Evolutionary conservation across 2,888 invertebrate genomes (phyloP).

Genomic region (Drosophila neotestacea): DNA sequence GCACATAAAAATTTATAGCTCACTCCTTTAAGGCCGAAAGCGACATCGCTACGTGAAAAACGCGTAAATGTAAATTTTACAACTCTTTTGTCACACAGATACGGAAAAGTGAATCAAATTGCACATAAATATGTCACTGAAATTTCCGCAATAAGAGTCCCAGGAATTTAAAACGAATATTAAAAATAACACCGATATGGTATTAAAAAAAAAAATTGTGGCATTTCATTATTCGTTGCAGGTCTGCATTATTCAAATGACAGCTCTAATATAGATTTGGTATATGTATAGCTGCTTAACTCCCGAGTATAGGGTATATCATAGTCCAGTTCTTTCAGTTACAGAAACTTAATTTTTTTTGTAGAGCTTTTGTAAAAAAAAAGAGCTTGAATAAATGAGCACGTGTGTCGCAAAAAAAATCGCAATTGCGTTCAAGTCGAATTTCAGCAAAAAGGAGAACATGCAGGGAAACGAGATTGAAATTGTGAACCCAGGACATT

Average conservation of each 20-base stretch:
- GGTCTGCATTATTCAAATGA: not conserved
- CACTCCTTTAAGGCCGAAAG: constrained; percentile 21
- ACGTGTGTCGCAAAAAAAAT: constrained; percentile 17
- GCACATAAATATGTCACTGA: constrained; percentile 57
- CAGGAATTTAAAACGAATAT: constrained; percentile 1
- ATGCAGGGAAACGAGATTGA: constrained; percentile 15
- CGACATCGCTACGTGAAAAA: constrained; percentile 32
- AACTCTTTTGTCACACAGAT: constrained; percentile 36
- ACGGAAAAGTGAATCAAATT: constrained; percentile 43
- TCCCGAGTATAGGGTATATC: not conserved
- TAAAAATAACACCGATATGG: not conserved
- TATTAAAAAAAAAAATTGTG: not conserved
- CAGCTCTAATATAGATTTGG: not conserved
- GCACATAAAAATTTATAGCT: constrained; percentile 24
- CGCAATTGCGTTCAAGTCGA: constrained; percentile 47
- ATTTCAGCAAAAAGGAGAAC: constrained; percentile 30
- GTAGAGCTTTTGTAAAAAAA: not conserved
- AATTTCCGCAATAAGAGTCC: constrained; percentile 52
- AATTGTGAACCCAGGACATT: constrained; percentile 17
- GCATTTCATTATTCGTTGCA: not conserved
- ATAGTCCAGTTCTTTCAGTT: not conserved
- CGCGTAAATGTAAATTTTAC: constrained; percentile 60
- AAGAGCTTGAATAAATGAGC: constrained; percentile 16
- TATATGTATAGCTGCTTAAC: not conserved
- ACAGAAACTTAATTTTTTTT: not conserved